phyloP scores from a whole-genome alignment of 2,888 invertebrate genomes.

The Gerris lacustris region DNA sequence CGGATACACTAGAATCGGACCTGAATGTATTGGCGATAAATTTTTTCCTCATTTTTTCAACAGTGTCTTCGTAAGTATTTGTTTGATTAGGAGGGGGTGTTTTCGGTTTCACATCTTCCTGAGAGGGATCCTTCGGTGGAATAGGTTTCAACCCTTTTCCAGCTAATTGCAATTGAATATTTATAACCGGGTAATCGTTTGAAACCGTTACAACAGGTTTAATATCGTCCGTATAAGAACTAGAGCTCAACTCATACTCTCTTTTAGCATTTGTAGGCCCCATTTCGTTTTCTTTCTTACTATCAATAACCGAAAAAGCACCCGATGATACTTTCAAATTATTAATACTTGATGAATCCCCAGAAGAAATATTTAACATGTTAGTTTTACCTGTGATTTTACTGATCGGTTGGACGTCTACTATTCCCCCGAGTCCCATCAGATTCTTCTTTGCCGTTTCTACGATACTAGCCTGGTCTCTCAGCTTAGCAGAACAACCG shows the following conservation, averaged over 20 bases:
- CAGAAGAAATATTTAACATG: not conserved
- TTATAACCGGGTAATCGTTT: not conserved
- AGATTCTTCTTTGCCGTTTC: not conserved
- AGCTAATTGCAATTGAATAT: not conserved
- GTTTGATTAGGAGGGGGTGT: not conserved
- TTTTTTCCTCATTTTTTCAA: conserved; percentile 6
- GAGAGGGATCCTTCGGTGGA: not conserved
- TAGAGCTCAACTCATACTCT: too few relatives aligned
- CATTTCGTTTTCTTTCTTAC: not conserved
- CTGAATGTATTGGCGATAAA: not conserved
- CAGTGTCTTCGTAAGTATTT: not conserved
- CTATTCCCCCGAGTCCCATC: not conserved
- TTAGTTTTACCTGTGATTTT: not conserved
- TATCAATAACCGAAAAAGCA: not conserved
- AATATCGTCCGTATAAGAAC: not conserved
- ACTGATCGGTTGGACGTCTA: not conserved
- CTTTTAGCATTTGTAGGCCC: too few relatives aligned
- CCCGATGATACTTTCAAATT: not conserved
- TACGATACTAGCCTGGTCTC: not conserved
- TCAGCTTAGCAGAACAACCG: not conserved
- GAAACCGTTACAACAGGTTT: not conserved
- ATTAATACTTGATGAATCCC: not conserved
- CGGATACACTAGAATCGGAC: not conserved
- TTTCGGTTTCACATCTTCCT: not conserved
- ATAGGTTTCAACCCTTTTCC: not conserved